phyloP scores from a whole-genome alignment of 64 coral and sea anemone species.

The Montipora foliosa region DNA sequence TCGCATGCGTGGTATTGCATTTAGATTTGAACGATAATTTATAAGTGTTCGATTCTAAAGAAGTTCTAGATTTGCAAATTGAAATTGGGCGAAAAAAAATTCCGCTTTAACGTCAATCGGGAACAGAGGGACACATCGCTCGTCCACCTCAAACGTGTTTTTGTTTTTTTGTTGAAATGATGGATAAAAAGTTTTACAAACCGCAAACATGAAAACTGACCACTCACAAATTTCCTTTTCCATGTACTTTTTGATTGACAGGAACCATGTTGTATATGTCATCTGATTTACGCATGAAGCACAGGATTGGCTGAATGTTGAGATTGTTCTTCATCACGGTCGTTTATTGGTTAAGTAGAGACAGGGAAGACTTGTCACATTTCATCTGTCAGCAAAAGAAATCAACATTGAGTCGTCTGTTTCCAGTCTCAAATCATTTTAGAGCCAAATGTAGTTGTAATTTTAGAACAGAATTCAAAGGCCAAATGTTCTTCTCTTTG shows the following conservation, averaged over 20 bases:
- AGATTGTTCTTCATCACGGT: slow-evolving; percentile 33
- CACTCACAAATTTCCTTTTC: slow-evolving; percentile 8
- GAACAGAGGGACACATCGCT: neutral
- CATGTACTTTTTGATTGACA: slow-evolving; percentile 36
- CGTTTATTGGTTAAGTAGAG: slow-evolving; percentile 48
- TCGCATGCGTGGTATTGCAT: neutral
- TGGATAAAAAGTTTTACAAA: neutral
- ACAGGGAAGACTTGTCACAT: slow-evolving; percentile 53
- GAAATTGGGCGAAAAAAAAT: no score
- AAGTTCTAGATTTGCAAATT: no score
- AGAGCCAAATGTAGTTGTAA: slow-evolving; percentile 44
- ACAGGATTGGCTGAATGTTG: slow-evolving; percentile 11
- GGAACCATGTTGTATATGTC: slow-evolving; percentile 10
- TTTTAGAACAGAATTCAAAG: slow-evolving; percentile 38
- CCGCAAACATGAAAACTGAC: slow-evolving; percentile 26
- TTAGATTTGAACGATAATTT: no score
- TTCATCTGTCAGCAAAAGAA: slow-evolving; percentile 57
- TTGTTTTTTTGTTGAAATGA: slow-evolving; percentile 18
- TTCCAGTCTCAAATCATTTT: slow-evolving; percentile 25
- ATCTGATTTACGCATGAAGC: slow-evolving; percentile 18
- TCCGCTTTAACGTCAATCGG: no score
- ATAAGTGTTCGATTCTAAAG: no score
- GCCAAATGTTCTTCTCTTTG: slow-evolving; percentile 60
- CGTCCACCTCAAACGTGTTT: neutral
- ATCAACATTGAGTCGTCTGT: slow-evolving; percentile 42